These are phyloP conservation scores for Leptocoma aspasia DNA, from an alignment of 2,113 vertebrate genomes.

Conservation along the genomic window DNA sequence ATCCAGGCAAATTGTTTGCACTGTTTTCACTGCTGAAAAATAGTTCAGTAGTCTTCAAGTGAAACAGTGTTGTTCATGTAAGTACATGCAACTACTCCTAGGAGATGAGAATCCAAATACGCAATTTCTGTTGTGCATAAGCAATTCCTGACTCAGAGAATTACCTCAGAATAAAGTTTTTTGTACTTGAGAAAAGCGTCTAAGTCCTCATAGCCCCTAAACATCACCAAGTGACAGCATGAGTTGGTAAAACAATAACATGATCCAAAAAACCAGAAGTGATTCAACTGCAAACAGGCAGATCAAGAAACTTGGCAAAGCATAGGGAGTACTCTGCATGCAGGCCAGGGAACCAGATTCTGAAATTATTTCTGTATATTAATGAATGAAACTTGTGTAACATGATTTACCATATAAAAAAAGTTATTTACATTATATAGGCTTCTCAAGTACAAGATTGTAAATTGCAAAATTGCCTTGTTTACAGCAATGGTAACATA, in stretches of 20 bases:
- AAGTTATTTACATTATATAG: neutral
- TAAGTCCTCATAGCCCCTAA: neutral
- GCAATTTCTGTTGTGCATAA: neutral
- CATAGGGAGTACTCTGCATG: neutral
- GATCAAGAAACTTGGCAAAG: conserved; percentile 1
- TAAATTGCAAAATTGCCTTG: neutral
- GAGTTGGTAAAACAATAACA: neutral
- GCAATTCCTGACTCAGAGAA: neutral
- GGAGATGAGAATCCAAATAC: neutral
- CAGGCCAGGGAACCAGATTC: neutral
- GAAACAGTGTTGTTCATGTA: neutral
- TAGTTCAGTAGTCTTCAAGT: neutral
- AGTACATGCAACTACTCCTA: neutral
- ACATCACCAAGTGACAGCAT: neutral
- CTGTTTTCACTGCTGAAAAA: neutral
- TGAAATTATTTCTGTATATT: neutral
- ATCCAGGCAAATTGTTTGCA: neutral
- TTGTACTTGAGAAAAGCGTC: neutral
- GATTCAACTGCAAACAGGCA: neutral
- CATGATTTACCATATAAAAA: neutral
- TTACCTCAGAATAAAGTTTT: neutral
- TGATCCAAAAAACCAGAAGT: neutral
- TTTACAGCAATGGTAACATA: conserved; percentile 12
- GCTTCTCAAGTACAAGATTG: neutral
- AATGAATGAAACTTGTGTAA: neutral